A percentile compares a stretch with the other conserved stretches of the same genome.
phyloP scores from a whole-genome alignment of 2,113 vertebrate species.

The Periophthalmus modestus region DNA sequence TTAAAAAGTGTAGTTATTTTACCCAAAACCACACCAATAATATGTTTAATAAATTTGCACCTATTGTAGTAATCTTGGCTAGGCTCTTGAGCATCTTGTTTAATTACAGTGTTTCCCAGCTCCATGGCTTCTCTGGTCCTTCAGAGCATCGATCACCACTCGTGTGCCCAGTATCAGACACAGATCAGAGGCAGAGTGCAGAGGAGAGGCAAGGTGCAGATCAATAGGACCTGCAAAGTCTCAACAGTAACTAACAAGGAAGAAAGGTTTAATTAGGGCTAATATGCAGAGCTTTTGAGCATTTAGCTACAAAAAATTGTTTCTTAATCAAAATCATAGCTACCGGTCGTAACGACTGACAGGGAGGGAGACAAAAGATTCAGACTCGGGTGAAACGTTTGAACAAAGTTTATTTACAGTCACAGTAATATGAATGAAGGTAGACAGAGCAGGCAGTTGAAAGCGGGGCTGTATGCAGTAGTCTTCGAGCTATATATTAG shows the following conservation, averaged over 20 bases:
- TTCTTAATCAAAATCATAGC: too few species aligned
- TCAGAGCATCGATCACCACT: conserved; percentile 45
- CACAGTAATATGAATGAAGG: too few species aligned
- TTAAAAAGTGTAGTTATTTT: background rate
- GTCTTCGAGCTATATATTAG: too few species aligned
- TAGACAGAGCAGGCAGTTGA: too few species aligned
- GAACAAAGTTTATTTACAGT: too few species aligned
- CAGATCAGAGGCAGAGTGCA: conserved; percentile 55
- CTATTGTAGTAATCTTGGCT: background rate
- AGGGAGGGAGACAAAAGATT: too few species aligned
- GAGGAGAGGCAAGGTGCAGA: conserved; percentile 43
- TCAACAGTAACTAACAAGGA: conserved; percentile 40
- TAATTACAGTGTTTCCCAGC: background rate
- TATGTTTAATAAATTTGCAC: background rate
- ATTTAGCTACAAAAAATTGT: too few species aligned
- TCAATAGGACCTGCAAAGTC: conserved; percentile 41
- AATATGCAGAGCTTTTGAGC: too few species aligned
- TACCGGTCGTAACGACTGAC: too few species aligned
- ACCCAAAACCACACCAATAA: background rate
- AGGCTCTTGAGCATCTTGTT: background rate
- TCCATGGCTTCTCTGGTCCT: background rate
- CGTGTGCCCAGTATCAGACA: conserved; percentile 58
- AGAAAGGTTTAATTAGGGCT: background rate
- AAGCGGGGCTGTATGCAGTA: too few species aligned
- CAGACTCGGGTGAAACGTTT: too few species aligned